Percentiles rank a stretch among this genome's conserved stretches.
Evolutionary conservation across 2,888 invertebrate genomes (phyloP).

Genomic region (Perdita meconis): DNA sequence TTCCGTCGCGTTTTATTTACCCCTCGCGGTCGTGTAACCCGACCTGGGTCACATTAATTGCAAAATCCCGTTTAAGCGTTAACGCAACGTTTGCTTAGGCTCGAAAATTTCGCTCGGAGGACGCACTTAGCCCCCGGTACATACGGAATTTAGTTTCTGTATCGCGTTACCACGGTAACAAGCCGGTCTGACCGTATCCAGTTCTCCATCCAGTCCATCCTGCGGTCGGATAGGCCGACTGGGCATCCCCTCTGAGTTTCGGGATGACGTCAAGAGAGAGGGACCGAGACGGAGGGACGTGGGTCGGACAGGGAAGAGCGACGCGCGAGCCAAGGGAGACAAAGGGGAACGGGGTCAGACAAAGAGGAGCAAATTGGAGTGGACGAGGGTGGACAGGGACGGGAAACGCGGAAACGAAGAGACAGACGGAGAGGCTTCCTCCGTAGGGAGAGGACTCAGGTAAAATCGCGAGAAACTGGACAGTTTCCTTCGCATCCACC

Average conservation of each 20-base stretch:
- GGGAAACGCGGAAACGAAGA: not conserved
- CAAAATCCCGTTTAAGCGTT: slow-evolving; percentile 63
- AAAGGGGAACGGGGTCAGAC: slow-evolving; percentile 20
- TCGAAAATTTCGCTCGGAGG: slow-evolving; percentile 63
- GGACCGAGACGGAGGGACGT: not conserved
- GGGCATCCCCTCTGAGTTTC: slow-evolving; percentile 57
- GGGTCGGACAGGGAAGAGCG: not conserved
- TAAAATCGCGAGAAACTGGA: slow-evolving; percentile 54
- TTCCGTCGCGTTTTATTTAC: slow-evolving; percentile 39
- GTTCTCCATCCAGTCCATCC: slow-evolving; percentile 63
- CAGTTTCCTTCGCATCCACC: slow-evolving; percentile 54
- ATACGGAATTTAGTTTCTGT: slow-evolving; percentile 71
- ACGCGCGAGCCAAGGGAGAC: slow-evolving; percentile 16
- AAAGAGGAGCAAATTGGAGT: slow-evolving; percentile 11
- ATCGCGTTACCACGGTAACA: slow-evolving; percentile 72
- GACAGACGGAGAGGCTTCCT: slow-evolving; percentile 50
- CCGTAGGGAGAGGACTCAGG: slow-evolving; percentile 31
- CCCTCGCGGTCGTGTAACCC: slow-evolving; percentile 6
- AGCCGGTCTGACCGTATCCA: slow-evolving; percentile 56
- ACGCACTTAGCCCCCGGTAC: slow-evolving; percentile 65
- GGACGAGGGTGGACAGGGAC: not conserved
- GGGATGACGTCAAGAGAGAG: slow-evolving; percentile 52
- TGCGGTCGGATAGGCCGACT: slow-evolving; percentile 66
- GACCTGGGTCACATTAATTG: slow-evolving; percentile 54
- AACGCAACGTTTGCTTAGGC: slow-evolving; percentile 66